Evolutionary conservation across 2,113 vertebrate genomes (phyloP).

Genomic region (Thymallus thymallus): DNA sequence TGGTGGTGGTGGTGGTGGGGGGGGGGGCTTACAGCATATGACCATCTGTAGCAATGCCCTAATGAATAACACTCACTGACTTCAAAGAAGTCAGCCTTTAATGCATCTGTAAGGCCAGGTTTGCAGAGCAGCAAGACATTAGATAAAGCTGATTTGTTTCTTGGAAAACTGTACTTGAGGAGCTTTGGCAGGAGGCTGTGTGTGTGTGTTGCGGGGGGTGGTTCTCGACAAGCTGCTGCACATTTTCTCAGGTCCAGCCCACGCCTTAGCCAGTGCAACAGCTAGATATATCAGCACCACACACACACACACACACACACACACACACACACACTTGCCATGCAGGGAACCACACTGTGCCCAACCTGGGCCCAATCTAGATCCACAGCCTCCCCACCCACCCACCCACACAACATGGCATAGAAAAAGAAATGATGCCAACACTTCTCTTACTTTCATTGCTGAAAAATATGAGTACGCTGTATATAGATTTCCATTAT

Average conservation of each 20-base stretch:
- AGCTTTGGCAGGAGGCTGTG: conserved; percentile 61
- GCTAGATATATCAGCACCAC: conserved; percentile 57
- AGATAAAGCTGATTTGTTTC: conserved; percentile 78
- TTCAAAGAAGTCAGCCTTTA: conserved; percentile 63
- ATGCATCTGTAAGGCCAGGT: conserved; percentile 75
- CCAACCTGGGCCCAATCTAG: conserved; percentile 23
- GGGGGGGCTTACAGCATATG: conserved; percentile 62
- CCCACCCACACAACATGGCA: not conserved
- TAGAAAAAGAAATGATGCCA: too few relatives aligned
- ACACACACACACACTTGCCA: conserved; percentile 9
- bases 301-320: conserved; percentile 12
- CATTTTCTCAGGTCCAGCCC: conserved; percentile 68
- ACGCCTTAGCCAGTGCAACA: conserved; percentile 55
- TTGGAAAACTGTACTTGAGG: conserved; percentile 72
- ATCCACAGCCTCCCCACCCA: conserved; percentile 45
- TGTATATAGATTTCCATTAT: too few relatives aligned
- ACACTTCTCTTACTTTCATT: too few relatives aligned
- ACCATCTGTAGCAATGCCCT: conserved; percentile 72
- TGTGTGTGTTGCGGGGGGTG: conserved; percentile 48
- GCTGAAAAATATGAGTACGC: too few relatives aligned
- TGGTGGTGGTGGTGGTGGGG: conserved; percentile 30
- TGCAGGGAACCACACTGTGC: conserved; percentile 18
- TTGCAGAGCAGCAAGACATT: conserved; percentile 73
- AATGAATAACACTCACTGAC: conserved; percentile 68
- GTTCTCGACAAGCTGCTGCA: conserved; percentile 72